Percentiles rank a stretch among this genome's conserved stretches.
phyloP scores from a whole-genome alignment of 53 echinoderm and acorn worm genomes.

The Arbacia lixula region DNA sequence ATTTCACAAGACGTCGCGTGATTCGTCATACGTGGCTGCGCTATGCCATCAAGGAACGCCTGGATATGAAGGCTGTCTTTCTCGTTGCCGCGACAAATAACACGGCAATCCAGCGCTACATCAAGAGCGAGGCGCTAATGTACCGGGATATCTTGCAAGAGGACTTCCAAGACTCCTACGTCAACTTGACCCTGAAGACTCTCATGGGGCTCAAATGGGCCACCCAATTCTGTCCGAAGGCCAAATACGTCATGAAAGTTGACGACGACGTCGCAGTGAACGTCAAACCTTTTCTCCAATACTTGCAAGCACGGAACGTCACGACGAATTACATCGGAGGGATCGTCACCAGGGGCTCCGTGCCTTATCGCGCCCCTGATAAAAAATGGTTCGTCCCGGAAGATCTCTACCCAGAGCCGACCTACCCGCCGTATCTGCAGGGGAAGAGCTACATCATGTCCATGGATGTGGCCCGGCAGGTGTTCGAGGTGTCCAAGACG shows the following conservation, averaged over 20 bases:
- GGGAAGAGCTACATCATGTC: constrained; percentile 78
- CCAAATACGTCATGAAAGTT: constrained; percentile 73
- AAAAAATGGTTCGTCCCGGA: constrained; percentile 71
- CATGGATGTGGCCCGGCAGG: constrained; percentile 42
- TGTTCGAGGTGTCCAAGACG: constrained; percentile 48
- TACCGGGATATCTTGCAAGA: constrained; percentile 74
- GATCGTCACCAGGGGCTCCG: constrained; percentile 48
- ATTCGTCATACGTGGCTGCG: constrained; percentile 22
- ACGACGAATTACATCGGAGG: constrained; percentile 51
- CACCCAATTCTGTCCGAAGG: constrained; percentile 68
- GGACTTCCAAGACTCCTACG: constrained; percentile 70
- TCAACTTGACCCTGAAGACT: constrained; percentile 77
- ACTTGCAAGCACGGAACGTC: constrained; percentile 15
- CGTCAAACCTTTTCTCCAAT: constrained; percentile 43
- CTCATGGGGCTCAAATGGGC: constrained; percentile 78
- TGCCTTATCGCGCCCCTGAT: constrained; percentile 53
- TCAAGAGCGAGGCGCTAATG: constrained; percentile 43
- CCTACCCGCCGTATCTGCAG: constrained; percentile 74
- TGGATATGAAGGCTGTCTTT: constrained; percentile 28
- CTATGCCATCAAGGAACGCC: background rate
- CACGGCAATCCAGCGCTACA: constrained; percentile 16
- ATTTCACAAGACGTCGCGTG: constrained; percentile 8
- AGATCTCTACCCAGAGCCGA: constrained; percentile 57
- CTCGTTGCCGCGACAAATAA: constrained; percentile 21
- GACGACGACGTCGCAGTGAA: constrained; percentile 81